A percentile compares a stretch with the other conserved stretches of the same genome.
phyloP scores from a whole-genome alignment of 2,797 vertebrate species.

The Heliangelus exortis region DNA sequence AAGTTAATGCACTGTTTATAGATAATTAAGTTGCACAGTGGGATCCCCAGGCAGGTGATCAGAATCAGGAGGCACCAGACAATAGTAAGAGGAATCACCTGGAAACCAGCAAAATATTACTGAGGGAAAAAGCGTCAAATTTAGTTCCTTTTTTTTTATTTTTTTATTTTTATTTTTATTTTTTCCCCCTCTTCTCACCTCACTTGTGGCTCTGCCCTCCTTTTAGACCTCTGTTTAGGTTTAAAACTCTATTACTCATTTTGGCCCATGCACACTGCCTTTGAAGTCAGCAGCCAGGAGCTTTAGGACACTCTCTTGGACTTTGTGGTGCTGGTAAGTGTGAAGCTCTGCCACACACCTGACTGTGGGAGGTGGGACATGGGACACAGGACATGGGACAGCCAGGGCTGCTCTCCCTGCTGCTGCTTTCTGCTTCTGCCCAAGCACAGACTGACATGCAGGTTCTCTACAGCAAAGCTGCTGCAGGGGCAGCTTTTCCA shows the following conservation, averaged over 20 bases:
- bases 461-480: neutral
- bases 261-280: fast-evolving
- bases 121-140: neutral
- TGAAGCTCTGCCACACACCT: neutral
- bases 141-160: neutral
- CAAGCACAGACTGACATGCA: fast-evolving
- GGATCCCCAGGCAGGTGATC: neutral
- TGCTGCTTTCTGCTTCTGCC: neutral
- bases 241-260: neutral
- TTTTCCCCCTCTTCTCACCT: no score
- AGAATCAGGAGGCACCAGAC: neutral
- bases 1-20: neutral
- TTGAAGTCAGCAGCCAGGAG: neutral
- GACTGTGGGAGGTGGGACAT: neutral
- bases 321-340: fast-evolving
- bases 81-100: fast-evolving
- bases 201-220: neutral
- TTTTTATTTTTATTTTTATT: no score
- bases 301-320: neutral
- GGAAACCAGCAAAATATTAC: neutral
- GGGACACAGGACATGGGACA: neutral
- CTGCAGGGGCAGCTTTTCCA: neutral
- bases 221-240: neutral
- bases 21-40: neutral
- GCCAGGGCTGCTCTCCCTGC: neutral